phyloP scores from a whole-genome alignment of 2,113 vertebrate genomes.

The Axis porcinus region DNA sequence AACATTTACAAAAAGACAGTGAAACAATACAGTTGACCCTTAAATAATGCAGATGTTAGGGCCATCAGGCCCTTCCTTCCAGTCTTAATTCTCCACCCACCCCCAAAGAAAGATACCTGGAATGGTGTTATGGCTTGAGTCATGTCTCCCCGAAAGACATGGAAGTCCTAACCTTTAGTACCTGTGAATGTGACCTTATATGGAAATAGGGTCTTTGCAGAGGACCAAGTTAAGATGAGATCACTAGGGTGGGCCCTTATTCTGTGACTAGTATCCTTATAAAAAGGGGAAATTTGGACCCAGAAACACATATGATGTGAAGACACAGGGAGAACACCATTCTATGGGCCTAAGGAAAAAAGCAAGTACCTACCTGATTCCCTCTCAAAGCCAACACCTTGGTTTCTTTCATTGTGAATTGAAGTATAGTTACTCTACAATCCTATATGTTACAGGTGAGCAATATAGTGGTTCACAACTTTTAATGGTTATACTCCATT shows the following conservation, averaged over 20 bases:
- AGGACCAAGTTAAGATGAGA: not conserved
- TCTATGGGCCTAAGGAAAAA: not conserved
- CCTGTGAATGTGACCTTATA: not conserved
- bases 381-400: not conserved
- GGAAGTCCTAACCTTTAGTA: not conserved
- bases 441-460: not conserved
- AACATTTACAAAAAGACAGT: slow-evolving; percentile 1
- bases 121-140: not conserved
- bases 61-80: not conserved
- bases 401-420: not conserved
- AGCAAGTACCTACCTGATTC: not conserved
- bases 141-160: not conserved
- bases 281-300: not conserved
- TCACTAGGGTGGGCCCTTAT: not conserved
- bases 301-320: not conserved
- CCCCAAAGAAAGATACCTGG: not conserved
- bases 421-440: not conserved
- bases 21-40: not conserved
- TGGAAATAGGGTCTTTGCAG: not conserved
- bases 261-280: not conserved
- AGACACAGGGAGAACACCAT: not conserved
- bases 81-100: not conserved
- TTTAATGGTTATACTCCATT: not conserved
- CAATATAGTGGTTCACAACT: not conserved
- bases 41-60: not conserved